Evolutionary conservation across 2,797 vertebrate genomes (phyloP).

Genomic region (Bothrops alternatus): DNA sequence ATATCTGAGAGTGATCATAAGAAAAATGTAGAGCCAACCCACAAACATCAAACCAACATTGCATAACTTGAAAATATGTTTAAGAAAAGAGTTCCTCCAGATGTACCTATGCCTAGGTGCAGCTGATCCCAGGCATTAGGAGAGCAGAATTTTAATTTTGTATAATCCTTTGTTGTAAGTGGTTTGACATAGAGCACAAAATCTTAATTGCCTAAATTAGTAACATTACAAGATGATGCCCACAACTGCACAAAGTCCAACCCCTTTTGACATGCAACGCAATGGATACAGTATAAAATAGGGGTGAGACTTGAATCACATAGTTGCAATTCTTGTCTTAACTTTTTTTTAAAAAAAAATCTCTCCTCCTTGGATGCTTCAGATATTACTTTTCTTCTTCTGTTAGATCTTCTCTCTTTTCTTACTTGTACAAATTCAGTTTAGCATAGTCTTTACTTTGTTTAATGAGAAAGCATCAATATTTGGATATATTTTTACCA

Average conservation of each 20-base stretch:
- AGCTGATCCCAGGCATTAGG: background rate
- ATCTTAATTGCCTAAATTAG: background rate
- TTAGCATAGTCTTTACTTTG: constrained; percentile 32
- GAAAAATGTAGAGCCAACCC: background rate
- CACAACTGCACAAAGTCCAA: background rate
- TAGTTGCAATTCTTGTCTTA: background rate
- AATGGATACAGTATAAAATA: background rate
- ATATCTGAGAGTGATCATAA: background rate
- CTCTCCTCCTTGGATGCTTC: background rate
- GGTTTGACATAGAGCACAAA: background rate
- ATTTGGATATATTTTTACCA: constrained; percentile 30
- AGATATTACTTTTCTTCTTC: background rate
- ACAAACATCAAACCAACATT: background rate
- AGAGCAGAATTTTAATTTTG: background rate
- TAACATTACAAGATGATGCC: background rate
- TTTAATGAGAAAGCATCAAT: constrained; percentile 31
- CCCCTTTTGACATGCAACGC: background rate
- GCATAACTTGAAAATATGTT: background rate
- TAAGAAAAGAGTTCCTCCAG: background rate
- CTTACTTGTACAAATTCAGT: constrained; percentile 36
- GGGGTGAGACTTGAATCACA: background rate
- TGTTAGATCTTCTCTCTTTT: background rate
- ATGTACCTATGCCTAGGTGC: background rate
- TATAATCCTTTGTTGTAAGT: background rate
- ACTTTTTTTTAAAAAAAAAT: background rate